Evolutionary conservation across 2,113 vertebrate species (phyloP), one percentile per base, ranked within the genome.

Genomic region (Centropus unirufus): DNA sequence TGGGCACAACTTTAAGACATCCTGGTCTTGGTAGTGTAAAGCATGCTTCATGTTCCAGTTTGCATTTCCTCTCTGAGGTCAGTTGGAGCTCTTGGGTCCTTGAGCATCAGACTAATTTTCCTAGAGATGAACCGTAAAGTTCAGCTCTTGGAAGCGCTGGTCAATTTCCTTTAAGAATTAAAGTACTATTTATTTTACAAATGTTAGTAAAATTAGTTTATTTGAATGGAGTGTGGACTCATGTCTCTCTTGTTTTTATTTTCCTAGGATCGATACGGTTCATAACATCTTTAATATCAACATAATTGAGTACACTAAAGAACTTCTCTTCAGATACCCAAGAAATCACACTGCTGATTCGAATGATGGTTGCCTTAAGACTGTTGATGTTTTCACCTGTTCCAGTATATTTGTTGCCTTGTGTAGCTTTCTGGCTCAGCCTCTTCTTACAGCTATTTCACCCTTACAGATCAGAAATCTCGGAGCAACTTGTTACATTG

Each of bases 201-300:
- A 29, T 46, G 5, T 20, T 70, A 55, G 12, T 57, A 29, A 72
- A 89, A 32, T 12, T 21, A 6, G 66, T 80, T 73, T 46, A 4
- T 84, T 66, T 47, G 29, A 23, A 0, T 75, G 57, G 27, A 51
- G 89, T 61, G 46, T 9, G 10, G 40, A 18, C 12, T 74, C 27
- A 58, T 36, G 32, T 5, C 42, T 92, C 12, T 16, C 5, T 62
- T 39, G 23, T 83, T 73, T 58, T 59, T 87, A 14, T 59, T 76
- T 70, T 59, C 21, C 15, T 55, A 98, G 98, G 98, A 98, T 82
- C 98, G 98, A 26, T 98, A 98, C 0, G 97, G 98, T 39, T 98
- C 98, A 6, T 98, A 97, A 95, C 29, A 3, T 47, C 68, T 40
- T 78, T 44, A 32, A 11, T 85, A 70, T 75, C 52, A 0, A 47